Percentiles rank a stretch among this genome's conserved stretches.
Conservation (phyloP, 2,888 invertebrate species). For the Thalpophila matura region DNA sequence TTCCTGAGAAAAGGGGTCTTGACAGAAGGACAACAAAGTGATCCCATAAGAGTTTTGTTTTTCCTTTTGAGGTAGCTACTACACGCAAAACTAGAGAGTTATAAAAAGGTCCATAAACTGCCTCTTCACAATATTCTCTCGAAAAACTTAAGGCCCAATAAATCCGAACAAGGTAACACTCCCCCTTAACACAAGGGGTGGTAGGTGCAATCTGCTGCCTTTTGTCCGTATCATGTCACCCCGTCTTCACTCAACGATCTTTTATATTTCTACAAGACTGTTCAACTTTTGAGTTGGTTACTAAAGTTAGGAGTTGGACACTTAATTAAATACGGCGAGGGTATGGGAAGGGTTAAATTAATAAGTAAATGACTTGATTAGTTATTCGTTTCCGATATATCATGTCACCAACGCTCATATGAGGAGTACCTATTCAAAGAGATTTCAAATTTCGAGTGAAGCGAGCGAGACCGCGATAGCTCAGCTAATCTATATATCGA, state of each 20-base stretch:
- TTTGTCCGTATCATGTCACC: constrained; percentile 85
- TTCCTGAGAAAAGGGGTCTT: too few relatives aligned
- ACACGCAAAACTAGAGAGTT: too few relatives aligned
- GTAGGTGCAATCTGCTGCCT: constrained; percentile 86
- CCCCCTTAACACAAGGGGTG: constrained; percentile 78
- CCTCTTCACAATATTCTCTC: constrained; percentile 9
- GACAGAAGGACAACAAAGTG: too few relatives aligned
- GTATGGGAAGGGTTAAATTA: constrained; percentile 8
- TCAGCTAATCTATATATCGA: too few relatives aligned
- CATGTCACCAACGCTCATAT: too few relatives aligned
- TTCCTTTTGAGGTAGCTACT: too few relatives aligned
- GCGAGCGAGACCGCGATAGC: too few relatives aligned
- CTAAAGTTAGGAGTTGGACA: constrained; percentile 30
- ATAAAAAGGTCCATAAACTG: constrained; percentile 1
- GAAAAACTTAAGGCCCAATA: constrained; percentile 33
- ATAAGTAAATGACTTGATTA: background rate
- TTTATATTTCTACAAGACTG: constrained; percentile 67
- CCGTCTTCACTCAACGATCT: constrained; percentile 76
- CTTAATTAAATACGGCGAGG: background rate
- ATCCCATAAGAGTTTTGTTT: too few relatives aligned
- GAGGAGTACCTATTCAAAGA: too few relatives aligned
- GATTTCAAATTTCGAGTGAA: too few relatives aligned
- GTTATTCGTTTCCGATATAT: too few relatives aligned
- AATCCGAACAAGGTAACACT: constrained; percentile 39
- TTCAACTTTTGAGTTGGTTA: constrained; percentile 42